Percentiles rank a stretch among this genome's conserved stretches.
phyloP scores from a whole-genome alignment of 2,113 vertebrate species.

The Stictonetta naevosa region DNA sequence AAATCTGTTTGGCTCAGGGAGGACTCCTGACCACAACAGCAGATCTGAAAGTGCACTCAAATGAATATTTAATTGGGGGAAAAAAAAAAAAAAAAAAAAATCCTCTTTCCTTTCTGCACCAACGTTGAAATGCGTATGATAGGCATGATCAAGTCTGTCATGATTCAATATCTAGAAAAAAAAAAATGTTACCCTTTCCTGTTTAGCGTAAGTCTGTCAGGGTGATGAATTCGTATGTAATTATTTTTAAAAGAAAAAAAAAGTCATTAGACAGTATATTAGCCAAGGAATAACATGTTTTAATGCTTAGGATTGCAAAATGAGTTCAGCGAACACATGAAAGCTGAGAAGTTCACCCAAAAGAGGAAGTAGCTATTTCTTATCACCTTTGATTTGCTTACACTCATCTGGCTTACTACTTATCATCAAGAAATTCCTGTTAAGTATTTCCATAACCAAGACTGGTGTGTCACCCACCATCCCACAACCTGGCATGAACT shows the following conservation, averaged over 20 bases:
- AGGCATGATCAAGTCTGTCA: not conserved
- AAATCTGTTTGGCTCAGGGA: not conserved
- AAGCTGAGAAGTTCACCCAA: not conserved
- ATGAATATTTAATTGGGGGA: not conserved
- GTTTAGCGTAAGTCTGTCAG: not conserved
- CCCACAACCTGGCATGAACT: not conserved
- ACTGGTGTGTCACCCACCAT: not conserved
- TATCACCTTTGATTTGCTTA: not conserved
- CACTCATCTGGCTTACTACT: not conserved
- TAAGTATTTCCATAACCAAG: not conserved
- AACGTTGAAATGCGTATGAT: not conserved
- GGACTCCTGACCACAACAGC: not conserved
- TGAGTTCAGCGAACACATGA: not conserved
- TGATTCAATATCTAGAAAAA: not conserved
- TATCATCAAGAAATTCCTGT: not conserved
- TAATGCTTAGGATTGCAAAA: not conserved
- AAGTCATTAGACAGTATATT: not conserved
- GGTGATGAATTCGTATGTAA: not conserved
- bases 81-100: not conserved
- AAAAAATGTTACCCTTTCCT: not conserved
- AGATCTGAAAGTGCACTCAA: not conserved
- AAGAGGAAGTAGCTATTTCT: slow-evolving; percentile 6
- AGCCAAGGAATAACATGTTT: not conserved
- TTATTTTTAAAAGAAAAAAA: not conserved
- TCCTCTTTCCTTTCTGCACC: not conserved